These are phyloP conservation scores for Apoderus coryli DNA, from an alignment of 2,888 invertebrate genomes.

Conservation along the genomic window DNA sequence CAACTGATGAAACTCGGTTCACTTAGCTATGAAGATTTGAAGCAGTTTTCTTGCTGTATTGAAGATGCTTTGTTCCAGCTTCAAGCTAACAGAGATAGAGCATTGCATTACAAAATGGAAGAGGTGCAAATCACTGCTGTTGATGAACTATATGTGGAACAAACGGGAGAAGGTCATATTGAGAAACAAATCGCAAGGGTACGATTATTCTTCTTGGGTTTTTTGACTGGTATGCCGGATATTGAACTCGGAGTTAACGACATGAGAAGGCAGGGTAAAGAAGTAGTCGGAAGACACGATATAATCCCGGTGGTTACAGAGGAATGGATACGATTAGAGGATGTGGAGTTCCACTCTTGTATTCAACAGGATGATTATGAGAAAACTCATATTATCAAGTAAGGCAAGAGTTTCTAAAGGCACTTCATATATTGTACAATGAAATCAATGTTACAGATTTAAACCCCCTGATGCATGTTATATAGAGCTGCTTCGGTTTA, in stretches of 20 bases:
- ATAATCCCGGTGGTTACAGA: constrained; percentile 98
- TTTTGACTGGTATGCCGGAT: constrained; percentile 91
- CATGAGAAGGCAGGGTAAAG: constrained; percentile 92
- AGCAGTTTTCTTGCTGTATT: constrained; percentile 77
- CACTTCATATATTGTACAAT: too few relatives aligned
- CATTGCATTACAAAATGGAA: constrained; percentile 87
- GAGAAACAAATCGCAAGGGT: constrained; percentile 89
- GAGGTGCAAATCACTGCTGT: constrained; percentile 89
- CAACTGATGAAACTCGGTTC: constrained; percentile 94
- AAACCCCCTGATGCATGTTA: constrained; percentile 96
- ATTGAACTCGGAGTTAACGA: constrained; percentile 97
- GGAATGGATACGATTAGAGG: constrained; percentile 96
- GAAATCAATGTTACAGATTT: constrained; percentile 55
- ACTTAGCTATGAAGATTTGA: constrained; percentile 75
- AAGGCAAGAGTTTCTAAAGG: too few relatives aligned
- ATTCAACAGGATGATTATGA: constrained; percentile 87
- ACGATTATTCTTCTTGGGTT: constrained; percentile 88
- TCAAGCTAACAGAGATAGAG: constrained; percentile 73
- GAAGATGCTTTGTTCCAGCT: constrained; percentile 87
- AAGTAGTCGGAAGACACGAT: constrained; percentile 97
- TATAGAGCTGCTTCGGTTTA: constrained; percentile 90
- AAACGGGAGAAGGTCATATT: constrained; percentile 64
- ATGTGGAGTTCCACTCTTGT: constrained; percentile 86
- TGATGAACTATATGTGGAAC: constrained; percentile 85
- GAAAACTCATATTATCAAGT: constrained; percentile 73